Percentiles rank a stretch among this genome's conserved stretches.
Conservation (phyloP, 2,888 invertebrate species). For the Eilema sororculum region DNA sequence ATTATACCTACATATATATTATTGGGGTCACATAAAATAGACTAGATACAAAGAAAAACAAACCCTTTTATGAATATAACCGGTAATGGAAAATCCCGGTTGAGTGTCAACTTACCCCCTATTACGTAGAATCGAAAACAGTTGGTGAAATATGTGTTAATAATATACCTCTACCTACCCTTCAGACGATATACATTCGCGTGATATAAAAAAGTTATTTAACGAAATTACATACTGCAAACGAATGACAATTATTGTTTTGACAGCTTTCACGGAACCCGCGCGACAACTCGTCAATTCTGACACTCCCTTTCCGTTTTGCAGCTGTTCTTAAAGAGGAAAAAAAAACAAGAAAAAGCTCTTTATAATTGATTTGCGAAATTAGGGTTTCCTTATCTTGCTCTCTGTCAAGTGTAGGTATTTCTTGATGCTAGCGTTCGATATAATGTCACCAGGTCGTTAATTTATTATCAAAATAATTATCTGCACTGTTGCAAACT, state of each 20-base stretch:
- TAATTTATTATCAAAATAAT: background rate
- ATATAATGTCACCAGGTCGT: too few species aligned
- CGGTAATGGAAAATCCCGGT: background rate
- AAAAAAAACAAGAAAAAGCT: background rate
- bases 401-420: background rate
- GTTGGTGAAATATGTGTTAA: background rate
- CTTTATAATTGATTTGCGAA: slow-evolving; percentile 12
- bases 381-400: background rate
- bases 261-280: slow-evolving; percentile 5
- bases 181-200: background rate
- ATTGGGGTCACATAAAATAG: background rate
- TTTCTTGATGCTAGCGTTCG: background rate
- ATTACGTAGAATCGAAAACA: background rate
- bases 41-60: background rate
- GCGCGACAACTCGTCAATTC: slow-evolving; percentile 7
- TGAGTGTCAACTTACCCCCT: background rate
- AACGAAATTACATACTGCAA: background rate
- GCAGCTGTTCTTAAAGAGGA: background rate
- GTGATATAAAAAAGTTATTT: background rate
- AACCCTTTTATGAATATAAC: background rate
- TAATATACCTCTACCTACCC: background rate
- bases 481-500: too few species aligned
- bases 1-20: background rate
- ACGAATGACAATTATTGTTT: background rate
- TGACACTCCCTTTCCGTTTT: background rate